phyloP scores from a whole-genome alignment of 2,797 vertebrate genomes.

The Scomberomorus guttatus region DNA sequence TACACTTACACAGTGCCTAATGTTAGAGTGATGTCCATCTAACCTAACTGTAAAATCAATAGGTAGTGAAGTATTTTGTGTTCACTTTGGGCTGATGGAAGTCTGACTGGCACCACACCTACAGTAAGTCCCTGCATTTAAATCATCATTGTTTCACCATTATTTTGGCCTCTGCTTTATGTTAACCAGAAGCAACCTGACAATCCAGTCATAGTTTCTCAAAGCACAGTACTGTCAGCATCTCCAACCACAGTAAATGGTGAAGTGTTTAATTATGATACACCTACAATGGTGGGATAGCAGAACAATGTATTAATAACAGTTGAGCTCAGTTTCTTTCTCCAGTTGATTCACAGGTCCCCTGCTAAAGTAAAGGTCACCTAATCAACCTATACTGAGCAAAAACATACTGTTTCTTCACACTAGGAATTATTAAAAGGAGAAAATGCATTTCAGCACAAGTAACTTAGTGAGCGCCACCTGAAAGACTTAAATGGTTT shows the following conservation, averaged over 20 bases:
- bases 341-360: too few species aligned
- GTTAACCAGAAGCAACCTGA: not conserved
- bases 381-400: too few species aligned
- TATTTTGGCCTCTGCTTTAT: not conserved
- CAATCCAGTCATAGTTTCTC: too few species aligned
- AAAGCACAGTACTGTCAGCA: not conserved
- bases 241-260: not conserved
- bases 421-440: not conserved
- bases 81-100: not conserved
- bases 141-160: too few species aligned
- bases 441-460: not conserved
- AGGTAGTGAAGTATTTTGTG: not conserved
- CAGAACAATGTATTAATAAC: too few species aligned
- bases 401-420: too few species aligned
- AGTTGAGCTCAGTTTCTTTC: too few species aligned
- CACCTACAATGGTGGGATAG: too few species aligned
- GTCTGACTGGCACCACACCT: conserved; percentile 10
- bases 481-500: not conserved
- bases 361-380: too few species aligned
- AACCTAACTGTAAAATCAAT: conserved; percentile 30
- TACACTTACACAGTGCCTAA: not conserved
- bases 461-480: not conserved
- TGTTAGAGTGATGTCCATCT: not conserved
- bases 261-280: too few species aligned
- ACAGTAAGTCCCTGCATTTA: not conserved